These are phyloP conservation scores for Schizopygopsis pylzovi DNA, from an alignment of 2,797 vertebrate genomes.

Conservation along the genomic window DNA sequence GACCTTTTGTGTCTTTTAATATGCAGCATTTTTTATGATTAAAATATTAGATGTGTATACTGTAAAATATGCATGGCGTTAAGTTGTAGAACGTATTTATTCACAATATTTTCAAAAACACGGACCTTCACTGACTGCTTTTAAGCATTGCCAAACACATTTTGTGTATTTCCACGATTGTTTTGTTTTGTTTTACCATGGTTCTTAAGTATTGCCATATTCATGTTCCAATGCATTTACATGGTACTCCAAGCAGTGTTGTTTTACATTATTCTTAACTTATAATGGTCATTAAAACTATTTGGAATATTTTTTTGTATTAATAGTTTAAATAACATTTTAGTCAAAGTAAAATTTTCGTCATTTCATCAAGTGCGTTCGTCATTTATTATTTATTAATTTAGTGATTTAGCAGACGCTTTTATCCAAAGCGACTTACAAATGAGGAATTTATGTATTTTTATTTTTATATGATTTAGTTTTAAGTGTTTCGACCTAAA, in stretches of 20 bases:
- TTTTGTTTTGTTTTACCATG: not conserved
- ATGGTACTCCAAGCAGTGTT: not conserved
- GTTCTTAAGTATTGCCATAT: not conserved
- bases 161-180: not conserved
- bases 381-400: no score
- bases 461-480: no score
- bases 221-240: not conserved
- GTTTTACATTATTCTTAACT: not conserved
- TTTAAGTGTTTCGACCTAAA: no score
- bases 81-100: not conserved
- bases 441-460: no score
- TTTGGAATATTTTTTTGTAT: no score
- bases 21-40: not conserved
- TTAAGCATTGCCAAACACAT: not conserved
- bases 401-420: no score
- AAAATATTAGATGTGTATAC: not conserved
- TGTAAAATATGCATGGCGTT: not conserved
- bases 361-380: no score
- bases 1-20: not conserved
- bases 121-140: not conserved
- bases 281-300: not conserved
- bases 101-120: not conserved
- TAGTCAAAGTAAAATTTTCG: no score
- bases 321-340: no score
- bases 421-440: no score